Percentiles rank a stretch among this genome's conserved stretches.
These are phyloP conservation scores for Pteronotus mesoamericanus DNA, from an alignment of 2,797 vertebrate species.

Conservation along the genomic window DNA sequence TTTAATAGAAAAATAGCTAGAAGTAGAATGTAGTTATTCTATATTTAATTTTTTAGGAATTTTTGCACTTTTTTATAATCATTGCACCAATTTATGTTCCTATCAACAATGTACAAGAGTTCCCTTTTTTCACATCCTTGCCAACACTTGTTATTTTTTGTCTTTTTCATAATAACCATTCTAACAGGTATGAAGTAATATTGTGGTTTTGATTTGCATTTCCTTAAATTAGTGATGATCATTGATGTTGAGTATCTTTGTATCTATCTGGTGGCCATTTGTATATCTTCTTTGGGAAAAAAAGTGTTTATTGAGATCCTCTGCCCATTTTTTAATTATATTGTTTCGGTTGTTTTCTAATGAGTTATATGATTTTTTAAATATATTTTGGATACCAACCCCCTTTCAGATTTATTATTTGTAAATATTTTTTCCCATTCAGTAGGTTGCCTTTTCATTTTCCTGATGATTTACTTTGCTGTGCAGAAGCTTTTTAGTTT, in stretches of 20 bases:
- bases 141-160: neutral
- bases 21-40: neutral
- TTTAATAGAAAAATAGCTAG: neutral
- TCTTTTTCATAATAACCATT: neutral
- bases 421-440: neutral
- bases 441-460: neutral
- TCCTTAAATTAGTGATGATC: neutral
- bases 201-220: neutral
- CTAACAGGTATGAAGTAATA: neutral
- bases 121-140: neutral
- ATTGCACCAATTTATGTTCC: neutral
- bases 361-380: neutral
- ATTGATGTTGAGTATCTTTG: neutral
- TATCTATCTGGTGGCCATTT: neutral
- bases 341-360: neutral
- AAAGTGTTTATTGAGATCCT: neutral
- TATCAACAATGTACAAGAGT: neutral
- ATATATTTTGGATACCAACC: neutral
- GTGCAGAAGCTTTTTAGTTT: neutral
- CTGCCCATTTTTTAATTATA: neutral
- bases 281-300: neutral
- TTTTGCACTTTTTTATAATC: neutral
- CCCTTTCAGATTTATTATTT: neutral
- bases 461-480: neutral
- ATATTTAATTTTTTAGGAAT: neutral